Base-by-base conservation (phyloP, 2,113 vertebrate species). In the Oncorhynchus mykiss region DNA sequence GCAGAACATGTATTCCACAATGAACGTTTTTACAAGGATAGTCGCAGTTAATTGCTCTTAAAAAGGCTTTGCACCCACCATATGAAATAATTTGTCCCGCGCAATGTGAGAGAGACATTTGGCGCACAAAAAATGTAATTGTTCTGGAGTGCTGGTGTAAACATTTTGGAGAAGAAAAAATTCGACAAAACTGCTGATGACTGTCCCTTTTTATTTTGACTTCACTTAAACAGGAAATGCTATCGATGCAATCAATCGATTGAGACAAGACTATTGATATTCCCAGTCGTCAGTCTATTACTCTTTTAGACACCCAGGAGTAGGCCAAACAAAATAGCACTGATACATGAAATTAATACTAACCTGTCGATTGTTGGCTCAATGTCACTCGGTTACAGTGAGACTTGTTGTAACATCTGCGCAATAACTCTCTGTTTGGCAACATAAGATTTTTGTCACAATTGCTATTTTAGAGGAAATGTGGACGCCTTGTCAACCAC, bases 31-130 rank as follows among this genome's bases (percentile, higher is more conserved):
- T 87, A 84, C 82, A 73, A 77, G 82, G 83, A 71, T 90, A 93
- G 92, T 93, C 88, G 82, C 82, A 87, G 83, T 86, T 93, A 93
- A 93, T 93, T 92, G 89, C 86, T 82, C 80, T 88, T 71, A 73
- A 80, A 84, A 91, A 92, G 83, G 86, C 87, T 89, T 91, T 89
- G 81, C 87, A 74, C 39, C 39, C 39, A 45, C 80, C 78, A 18
- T 80, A 81, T 85, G 85, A 88, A 91, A 85, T 83, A 79, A 90
- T 85, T 83, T 87, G 90, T 45, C 39, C 9, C 11, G 9, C 78
- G 75, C 79, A 51, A 81, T 86, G 85, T 82, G 85, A 62, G 57
- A 84, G 84, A 85, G 75, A 86, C 25, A 84, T 83, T 73, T 78
- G 66, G 82, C 83, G 70, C 77, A 69, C 70, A 25, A 25, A 25